Conservation (phyloP, 2,113 vertebrate genomes). For the Gallinago paraguaiae region DNA sequence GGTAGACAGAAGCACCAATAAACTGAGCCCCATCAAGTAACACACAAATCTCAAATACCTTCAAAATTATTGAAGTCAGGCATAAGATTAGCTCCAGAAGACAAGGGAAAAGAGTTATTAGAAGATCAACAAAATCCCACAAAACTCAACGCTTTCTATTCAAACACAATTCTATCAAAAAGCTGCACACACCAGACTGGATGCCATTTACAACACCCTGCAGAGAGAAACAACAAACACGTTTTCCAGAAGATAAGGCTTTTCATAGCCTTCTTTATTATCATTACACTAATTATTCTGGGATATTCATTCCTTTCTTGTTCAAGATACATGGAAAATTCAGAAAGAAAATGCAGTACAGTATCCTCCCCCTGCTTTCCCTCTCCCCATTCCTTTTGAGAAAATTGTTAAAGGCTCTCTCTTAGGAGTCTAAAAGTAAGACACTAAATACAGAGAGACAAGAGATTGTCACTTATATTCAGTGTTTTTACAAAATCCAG, state of each 20-base stretch:
- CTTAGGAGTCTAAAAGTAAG: neutral
- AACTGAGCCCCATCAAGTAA: neutral
- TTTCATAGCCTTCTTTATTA: neutral
- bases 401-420: neutral
- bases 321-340: neutral
- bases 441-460: neutral
- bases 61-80: neutral
- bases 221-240: neutral
- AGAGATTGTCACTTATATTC: neutral
- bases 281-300: neutral
- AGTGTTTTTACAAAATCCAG: slow-evolving; percentile 39
- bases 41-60: neutral
- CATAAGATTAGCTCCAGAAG: neutral
- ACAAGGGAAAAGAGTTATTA: neutral
- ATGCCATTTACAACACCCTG: neutral
- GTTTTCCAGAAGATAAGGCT: neutral
- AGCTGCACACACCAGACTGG: neutral
- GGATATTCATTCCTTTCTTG: neutral
- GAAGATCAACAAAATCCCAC: neutral
- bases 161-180: neutral
- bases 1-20: neutral
- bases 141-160: neutral
- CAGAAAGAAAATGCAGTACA: neutral
- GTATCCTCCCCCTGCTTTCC: neutral
- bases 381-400: neutral